Base-by-base conservation (phyloP, 2,797 vertebrate genomes). In the Gymnoscopelus braueri region DNA sequence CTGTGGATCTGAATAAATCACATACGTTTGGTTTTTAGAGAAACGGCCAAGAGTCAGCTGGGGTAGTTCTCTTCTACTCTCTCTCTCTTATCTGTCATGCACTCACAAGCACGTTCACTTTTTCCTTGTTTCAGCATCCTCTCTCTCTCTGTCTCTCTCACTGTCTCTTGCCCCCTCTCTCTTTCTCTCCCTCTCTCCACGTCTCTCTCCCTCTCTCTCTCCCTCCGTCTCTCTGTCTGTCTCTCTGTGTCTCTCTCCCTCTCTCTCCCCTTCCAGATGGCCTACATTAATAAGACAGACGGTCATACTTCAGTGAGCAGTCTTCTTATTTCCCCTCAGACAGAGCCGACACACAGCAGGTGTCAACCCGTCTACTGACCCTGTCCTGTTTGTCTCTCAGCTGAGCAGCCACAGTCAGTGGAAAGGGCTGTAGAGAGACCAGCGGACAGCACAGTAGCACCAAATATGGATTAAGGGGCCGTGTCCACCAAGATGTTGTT, bases 321-420 rank as follows among this genome's bases (percentile, higher is more conserved):
- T 84, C 84, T 81, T 84, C 86, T 88, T 85, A 85, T 89, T 89
- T 87, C 87, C 87, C 86, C 61, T 81, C 69, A 72, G 79, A 82
- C 76, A 54, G 65, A 66, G n/a, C 66, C 75, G 75, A 83, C 72
- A 63, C 67, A 39, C 65, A 59, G 74, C 57, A 78, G 74, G 70
- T 82, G 82, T 82, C 81, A 57, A 76, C 71, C 82, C 67, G 77
- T 67, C 74, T 47, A 14, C 75, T 84, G 84, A 88, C 83, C 88
- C 78, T 7, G 66, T 76, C 74, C 71, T 81, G 63, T 52, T 12
- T 26, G 56, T 61, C 75, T 63, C 71, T 60, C 35, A 71, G 72
- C 66, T 29, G 59, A 65, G 69, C 15, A 1, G 63, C 50, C 0
- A 10, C n/a, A 0, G 53, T 70, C 62, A 69, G 47, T 72, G 39